Percentiles rank a stretch among this genome's conserved stretches.
Conservation (phyloP, 2,113 vertebrate genomes). For the Onychostruthus taczanowskii region DNA sequence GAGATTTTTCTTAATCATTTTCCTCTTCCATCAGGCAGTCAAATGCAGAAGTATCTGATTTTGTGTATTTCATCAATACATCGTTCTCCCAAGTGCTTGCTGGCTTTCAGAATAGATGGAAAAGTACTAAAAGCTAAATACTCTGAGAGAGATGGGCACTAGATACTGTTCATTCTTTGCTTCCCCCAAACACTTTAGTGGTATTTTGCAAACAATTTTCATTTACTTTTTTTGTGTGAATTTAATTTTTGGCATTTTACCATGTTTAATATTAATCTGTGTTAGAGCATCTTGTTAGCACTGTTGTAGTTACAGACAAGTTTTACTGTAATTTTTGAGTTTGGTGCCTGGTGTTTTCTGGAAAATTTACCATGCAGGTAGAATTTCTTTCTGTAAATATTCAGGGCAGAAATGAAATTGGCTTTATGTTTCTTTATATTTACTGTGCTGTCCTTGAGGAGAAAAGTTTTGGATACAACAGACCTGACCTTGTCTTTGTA, state of each 20-base stretch:
- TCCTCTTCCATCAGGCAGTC: conserved; percentile 4
- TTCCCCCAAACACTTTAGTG: not conserved
- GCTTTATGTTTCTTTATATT: not conserved
- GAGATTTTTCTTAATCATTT: conserved; percentile 32
- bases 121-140: not conserved
- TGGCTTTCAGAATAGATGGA: not conserved
- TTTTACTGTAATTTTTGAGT: not conserved
- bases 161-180: not conserved
- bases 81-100: not conserved
- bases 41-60: not conserved
- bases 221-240: not conserved
- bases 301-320: not conserved
- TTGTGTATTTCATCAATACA: conserved; percentile 3
- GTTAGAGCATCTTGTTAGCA: not conserved
- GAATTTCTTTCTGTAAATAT: not conserved
- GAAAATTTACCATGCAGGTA: not conserved
- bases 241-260: not conserved
- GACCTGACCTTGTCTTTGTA: not conserved
- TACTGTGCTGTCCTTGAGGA: not conserved
- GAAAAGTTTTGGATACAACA: not conserved
- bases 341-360: not conserved
- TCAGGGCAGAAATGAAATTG: not conserved
- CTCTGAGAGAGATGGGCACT: not conserved
- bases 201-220: not conserved
- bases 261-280: not conserved